Percentiles rank a stretch among this genome's conserved stretches.
phyloP scores from a whole-genome alignment of 2,113 vertebrate genomes.

The Mormyrus iriodes region DNA sequence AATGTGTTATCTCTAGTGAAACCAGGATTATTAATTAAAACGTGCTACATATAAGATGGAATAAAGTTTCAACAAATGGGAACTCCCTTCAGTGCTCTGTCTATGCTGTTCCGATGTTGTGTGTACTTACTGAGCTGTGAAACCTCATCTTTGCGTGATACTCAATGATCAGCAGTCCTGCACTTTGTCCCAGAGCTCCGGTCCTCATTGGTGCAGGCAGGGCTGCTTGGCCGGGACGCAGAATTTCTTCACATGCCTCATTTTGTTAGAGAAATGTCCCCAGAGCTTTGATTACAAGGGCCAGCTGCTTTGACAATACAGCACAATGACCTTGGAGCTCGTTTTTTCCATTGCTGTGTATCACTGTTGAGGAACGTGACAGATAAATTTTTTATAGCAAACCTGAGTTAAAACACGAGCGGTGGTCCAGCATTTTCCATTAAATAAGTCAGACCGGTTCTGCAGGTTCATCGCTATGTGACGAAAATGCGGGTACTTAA shows the following conservation, averaged over 20 bases:
- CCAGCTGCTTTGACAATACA: background rate
- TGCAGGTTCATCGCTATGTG: background rate
- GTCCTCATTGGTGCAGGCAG: background rate
- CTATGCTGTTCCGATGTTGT: background rate
- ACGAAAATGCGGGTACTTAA: background rate
- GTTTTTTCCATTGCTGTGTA: background rate
- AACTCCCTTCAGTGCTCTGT: background rate
- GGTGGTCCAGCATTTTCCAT: background rate
- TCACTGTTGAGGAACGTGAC: background rate
- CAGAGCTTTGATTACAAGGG: background rate
- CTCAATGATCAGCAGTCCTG: background rate
- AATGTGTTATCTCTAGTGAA: conserved; percentile 59
- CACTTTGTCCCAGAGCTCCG: background rate
- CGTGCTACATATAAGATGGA: conserved; percentile 55
- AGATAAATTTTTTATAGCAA: background rate
- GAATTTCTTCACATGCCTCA: background rate
- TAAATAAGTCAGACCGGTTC: background rate
- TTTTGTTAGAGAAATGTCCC: background rate
- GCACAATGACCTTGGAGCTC: background rate
- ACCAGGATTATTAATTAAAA: conserved; percentile 11
- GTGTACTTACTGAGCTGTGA: background rate
- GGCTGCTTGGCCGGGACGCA: background rate
- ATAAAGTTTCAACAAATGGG: conserved; percentile 52
- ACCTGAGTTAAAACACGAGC: background rate
- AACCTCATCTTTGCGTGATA: background rate